Conservation (phyloP, 2,888 invertebrate species). For the Myathropa florea region DNA sequence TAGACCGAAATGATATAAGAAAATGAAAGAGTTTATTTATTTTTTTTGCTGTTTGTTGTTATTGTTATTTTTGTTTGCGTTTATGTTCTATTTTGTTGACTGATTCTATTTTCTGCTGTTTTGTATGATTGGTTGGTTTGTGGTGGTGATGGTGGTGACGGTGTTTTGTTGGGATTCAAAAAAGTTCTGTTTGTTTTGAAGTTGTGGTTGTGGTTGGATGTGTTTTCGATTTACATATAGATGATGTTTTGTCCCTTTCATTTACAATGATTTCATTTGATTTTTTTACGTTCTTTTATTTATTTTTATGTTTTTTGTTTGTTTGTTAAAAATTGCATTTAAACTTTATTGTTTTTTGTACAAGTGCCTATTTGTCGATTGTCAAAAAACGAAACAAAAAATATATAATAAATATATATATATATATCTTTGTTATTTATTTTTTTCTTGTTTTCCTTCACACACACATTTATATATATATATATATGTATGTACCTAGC, state of each 20-base stretch:
- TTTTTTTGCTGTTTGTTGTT: conserved; percentile 1
- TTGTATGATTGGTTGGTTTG: conserved; percentile 7
- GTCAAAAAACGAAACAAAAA: conserved; percentile 80
- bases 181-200: background rate
- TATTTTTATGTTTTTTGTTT: conserved; percentile 43
- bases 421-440: conserved; percentile 64
- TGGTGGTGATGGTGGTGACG: conserved; percentile 18
- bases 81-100: conserved; percentile 15
- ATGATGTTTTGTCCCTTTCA: conserved; percentile 55
- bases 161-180: conserved; percentile 38
- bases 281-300: conserved; percentile 34
- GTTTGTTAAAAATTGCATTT: conserved; percentile 63
- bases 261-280: conserved; percentile 42
- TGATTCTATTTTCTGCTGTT: conserved; percentile 35
- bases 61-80: background rate
- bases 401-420: conserved; percentile 77
- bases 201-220: conserved; percentile 12
- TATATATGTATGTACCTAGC: conserved; percentile 52
- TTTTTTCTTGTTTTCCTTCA: conserved; percentile 24
- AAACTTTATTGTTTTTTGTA: conserved; percentile 76
- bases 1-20: background rate
- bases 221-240: conserved; percentile 8
- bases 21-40: conserved; percentile 7
- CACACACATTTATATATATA: conserved; percentile 55
- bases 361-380: conserved; percentile 82